These are phyloP conservation scores for Hassar affinis DNA, from an alignment of 2,113 vertebrate species.

Conservation along the genomic window DNA sequence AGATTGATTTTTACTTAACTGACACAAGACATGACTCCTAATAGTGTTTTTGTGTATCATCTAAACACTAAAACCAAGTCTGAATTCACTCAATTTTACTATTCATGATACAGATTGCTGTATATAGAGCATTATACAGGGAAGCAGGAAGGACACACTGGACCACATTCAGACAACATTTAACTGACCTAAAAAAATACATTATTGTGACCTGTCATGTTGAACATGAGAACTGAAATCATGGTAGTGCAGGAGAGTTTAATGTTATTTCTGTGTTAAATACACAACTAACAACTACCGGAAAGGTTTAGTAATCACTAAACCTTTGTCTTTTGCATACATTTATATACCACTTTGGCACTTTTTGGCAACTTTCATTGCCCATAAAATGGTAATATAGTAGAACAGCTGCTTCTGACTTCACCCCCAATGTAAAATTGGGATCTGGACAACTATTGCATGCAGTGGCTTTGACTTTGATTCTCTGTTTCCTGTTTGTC, in stretches of 20 bases:
- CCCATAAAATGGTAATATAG: neutral
- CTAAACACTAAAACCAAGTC: neutral
- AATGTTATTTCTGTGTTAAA: neutral
- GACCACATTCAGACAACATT: neutral
- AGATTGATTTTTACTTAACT: neutral
- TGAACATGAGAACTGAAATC: neutral
- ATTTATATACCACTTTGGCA: no score
- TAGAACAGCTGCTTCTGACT: neutral
- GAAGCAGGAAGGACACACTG: neutral
- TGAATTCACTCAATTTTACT: neutral
- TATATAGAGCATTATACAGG: neutral
- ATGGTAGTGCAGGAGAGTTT: neutral
- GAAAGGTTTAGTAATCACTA: neutral
- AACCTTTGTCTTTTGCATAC: neutral
- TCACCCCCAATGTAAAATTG: slow-evolving; percentile 5
- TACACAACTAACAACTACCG: neutral
- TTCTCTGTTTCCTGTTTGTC: slow-evolving; percentile 39
- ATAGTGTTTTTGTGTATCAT: neutral
- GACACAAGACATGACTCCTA: neutral
- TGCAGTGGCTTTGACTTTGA: slow-evolving; percentile 44
- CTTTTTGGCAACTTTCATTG: neutral
- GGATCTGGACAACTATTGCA: neutral
- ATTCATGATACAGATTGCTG: neutral
- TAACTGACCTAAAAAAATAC: neutral
- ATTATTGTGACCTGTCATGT: neutral